These are phyloP conservation scores for Zingel zingel DNA, from an alignment of 2,113 vertebrate genomes.

Conservation along the genomic window DNA sequence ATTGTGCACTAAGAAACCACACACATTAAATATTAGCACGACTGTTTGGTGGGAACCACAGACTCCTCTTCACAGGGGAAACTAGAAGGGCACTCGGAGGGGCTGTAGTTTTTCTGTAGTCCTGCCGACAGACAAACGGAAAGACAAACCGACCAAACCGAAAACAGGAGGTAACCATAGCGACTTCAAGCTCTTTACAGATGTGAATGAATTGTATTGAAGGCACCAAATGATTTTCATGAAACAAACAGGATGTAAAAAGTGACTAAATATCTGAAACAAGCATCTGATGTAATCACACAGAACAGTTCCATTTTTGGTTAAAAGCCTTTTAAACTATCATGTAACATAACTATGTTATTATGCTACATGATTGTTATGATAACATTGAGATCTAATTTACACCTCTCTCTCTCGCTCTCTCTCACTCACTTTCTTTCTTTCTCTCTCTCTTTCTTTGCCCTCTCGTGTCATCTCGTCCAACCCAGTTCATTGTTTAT, in stretches of 20 bases:
- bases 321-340: background rate
- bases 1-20: background rate
- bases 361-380: background rate
- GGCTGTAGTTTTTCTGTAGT: too few species aligned
- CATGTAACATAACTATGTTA: background rate
- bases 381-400: slow-evolving; percentile 32
- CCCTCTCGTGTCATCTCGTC: slow-evolving; percentile 24
- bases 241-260: background rate
- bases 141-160: too few species aligned
- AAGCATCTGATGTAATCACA: background rate
- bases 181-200: background rate
- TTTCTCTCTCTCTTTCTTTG: background rate
- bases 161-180: background rate
- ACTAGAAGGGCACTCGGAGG: too few species aligned
- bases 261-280: background rate
- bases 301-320: slow-evolving; percentile 12
- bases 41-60: background rate
- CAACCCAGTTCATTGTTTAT: slow-evolving; percentile 68
- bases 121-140: too few species aligned
- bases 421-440: background rate
- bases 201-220: background rate
- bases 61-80: background rate
- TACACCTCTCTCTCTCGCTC: slow-evolving; percentile 5
- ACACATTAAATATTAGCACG: background rate
- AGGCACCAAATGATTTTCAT: too few species aligned